Evolutionary conservation across 2,888 invertebrate genomes (phyloP), one percentile per base, ranked within the genome.

Genomic region (Yponomeuta plumbellus): DNA sequence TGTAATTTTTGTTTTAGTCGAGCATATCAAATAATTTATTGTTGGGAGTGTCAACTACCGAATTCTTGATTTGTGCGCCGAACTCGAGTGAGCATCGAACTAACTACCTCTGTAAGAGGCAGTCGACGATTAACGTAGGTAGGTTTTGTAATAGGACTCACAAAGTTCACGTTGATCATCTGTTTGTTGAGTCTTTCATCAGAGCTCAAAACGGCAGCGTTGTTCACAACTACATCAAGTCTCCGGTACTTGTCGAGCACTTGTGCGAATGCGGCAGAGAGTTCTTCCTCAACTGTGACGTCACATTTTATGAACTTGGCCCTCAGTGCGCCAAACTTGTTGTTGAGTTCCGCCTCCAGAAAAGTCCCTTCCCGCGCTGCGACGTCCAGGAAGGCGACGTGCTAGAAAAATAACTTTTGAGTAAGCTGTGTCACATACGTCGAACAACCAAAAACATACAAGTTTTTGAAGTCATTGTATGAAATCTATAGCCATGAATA

Each of bases 241-340:
- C 86, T 76, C 39, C 77, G 74, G 69, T 87, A 90, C 71, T 89
- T 90, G 69, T 88, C 82, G 13, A 85, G 65, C 20, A 88, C 84
- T 74, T 82, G 83, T 58, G 74, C 77, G 71, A 80, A 89, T 44
- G 89, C 87, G 0, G 76, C 76, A 8, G 71, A 69, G 11, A 88
- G 81, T 72, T 88, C 83, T 0, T 69, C 71, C 22, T 84, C 85
- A 69, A 86, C 78, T 1, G 87, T 74, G 20, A 90, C 78, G 71
- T 90, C 88, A 70, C 90, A 89, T 78, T 85, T 84, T 77, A 88
- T 87, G 73, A 88, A 90, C 84, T 86, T 90, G 13, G 86, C 85
- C 80, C 73, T 81, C 66, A 89, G 70, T n/a, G 86, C 84, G 11
- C 89, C 89, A 61, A 86, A 89, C 73, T 83, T 87, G 69, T 73